These are phyloP conservation scores for Myzus persicae DNA, from an alignment of 1,140 invertebrate species.

Conservation along the genomic window DNA sequence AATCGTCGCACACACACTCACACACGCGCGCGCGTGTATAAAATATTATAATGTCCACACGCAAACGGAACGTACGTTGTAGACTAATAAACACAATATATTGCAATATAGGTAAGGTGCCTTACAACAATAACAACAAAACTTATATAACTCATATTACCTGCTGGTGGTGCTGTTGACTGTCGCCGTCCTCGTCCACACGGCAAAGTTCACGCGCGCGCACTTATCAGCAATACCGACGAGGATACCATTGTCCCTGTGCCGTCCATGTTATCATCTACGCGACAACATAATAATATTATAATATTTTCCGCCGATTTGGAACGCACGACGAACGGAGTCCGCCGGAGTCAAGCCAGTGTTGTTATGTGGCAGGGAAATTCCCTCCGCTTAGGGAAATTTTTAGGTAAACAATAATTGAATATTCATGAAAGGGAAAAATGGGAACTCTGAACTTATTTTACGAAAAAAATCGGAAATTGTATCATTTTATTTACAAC, in stretches of 20 bases:
- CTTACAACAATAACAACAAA: not conserved
- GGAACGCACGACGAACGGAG: not conserved
- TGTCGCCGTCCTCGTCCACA: not conserved
- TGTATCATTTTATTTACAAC: not conserved
- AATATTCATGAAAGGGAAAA: too few species aligned
- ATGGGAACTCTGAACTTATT: too few species aligned
- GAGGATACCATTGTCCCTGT: slow-evolving; percentile 9
- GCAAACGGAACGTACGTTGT: not conserved
- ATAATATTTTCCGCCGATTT: not conserved
- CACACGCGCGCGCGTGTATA: not conserved
- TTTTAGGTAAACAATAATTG: not conserved
- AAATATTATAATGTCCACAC: not conserved
- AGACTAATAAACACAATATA: not conserved
- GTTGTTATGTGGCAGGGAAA: not conserved
- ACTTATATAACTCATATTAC: slow-evolving; percentile 7
- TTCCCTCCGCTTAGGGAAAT: not conserved
- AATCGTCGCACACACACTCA: not conserved
- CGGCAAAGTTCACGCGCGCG: slow-evolving; percentile 2
- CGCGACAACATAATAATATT: not conserved
- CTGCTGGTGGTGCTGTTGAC: not conserved
- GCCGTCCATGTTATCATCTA: not conserved
- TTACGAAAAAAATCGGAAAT: not conserved
- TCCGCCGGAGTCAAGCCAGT: not conserved
- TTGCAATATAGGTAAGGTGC: not conserved
- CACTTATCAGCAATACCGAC: not conserved